These are phyloP conservation scores for Arothron firmamentum DNA, from an alignment of 2,113 vertebrate species.

Conservation along the genomic window DNA sequence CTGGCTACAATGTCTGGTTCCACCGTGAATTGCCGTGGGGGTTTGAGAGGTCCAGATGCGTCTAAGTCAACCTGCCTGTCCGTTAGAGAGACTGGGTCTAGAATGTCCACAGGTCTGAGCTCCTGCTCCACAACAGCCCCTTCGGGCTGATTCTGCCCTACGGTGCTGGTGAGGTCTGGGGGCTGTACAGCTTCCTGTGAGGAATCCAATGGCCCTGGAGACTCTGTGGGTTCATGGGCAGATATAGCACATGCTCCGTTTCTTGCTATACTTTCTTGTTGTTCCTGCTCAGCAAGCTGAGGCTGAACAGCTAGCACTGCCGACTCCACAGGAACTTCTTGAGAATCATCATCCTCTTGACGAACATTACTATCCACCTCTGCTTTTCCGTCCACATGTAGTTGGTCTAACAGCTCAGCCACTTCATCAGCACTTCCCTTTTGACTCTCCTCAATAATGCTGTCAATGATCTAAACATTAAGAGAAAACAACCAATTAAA, in stretches of 20 bases:
- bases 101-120: constrained; percentile 70
- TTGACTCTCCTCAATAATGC: constrained; percentile 95
- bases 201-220: constrained; percentile 17
- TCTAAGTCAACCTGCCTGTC: constrained; percentile 70
- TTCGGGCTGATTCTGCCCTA: constrained; percentile 41
- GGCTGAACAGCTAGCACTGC: constrained; percentile 15
- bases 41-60: constrained; percentile 80
- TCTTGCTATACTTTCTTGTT: constrained; percentile 17
- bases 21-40: constrained; percentile 84
- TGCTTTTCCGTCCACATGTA: constrained; percentile 41
- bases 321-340: constrained; percentile 57
- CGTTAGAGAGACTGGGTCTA: constrained; percentile 70
- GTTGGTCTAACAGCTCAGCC: constrained; percentile 70
- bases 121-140: constrained; percentile 56
- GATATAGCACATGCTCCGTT: constrained; percentile 34
- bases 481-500: constrained; percentile 21
- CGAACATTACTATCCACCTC: constrained; percentile 9
- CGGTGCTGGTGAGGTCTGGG: constrained; percentile 74
- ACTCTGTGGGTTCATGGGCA: constrained; percentile 19
- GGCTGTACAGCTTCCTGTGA: constrained; percentile 54
- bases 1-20: constrained; percentile 98
- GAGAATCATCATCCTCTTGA: constrained; percentile 27
- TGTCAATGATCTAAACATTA: constrained; percentile 88
- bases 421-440: constrained; percentile 78
- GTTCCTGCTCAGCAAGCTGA: constrained; percentile 35